Evolutionary conservation across 1,140 invertebrate species (phyloP), one percentile per base, ranked within the genome.

Genomic region (Caenorhabditis remanei): DNA sequence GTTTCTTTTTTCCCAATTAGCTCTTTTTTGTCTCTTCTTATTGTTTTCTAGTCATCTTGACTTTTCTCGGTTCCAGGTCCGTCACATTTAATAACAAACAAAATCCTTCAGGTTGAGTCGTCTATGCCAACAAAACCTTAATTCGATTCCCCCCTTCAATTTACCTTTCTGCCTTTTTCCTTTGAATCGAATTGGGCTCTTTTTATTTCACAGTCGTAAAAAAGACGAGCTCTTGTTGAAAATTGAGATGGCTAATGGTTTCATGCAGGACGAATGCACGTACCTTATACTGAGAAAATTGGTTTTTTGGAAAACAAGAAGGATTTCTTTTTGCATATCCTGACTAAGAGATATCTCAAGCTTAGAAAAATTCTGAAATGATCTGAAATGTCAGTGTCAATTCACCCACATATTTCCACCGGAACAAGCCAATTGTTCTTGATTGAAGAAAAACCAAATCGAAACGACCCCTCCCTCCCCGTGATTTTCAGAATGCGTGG

Each of bases 221-320:
- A 67, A 79, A 50, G 71, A n/a, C 46, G 43, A 32, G 32, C 0
- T 32, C 32, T 32, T 24, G 13, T 50, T 53, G 71, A 50, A 71
- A 50, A 79, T 79, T 9, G 71, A 75, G 67, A 79, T 79, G 46
- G 71, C 71, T 53, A 79, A 79, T 79, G 71, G 71, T 79, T 79
- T n/a, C n/a, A 19, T 9, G 43, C 43, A 79, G 21, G n/a, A 50
- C 46, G 46, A 79, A 79, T 79, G n/a, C 46, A 24, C 13, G 46
- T 24, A 79, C 71, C 71, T 79, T 53, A 50, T 79, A 79, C 61
- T 32, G 14, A 21, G 65, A n/a, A 67, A 67, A 71, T 43, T 24
- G 40, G 65, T 71, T 71, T 71, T 71, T 1, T 71, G 43, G 56
- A n/a, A 8, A n/a, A 8, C 16, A 58, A 8, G 14, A 16, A 6